Evolutionary conservation across 1,140 invertebrate species (phyloP).

Genomic region (Caenorhabditis inopinata): DNA sequence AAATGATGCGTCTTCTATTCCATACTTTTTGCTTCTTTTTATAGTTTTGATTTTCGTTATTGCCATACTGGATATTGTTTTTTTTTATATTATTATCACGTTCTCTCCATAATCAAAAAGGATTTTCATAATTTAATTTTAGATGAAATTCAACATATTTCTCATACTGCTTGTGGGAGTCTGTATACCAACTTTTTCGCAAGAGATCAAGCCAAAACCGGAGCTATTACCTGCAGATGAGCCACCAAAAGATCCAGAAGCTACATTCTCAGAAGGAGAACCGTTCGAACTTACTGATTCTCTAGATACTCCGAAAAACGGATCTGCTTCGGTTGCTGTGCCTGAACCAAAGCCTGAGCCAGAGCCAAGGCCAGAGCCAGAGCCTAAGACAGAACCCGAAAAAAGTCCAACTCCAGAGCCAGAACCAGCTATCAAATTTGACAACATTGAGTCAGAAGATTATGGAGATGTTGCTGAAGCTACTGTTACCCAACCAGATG

Average conservation of each 20-base stretch:
- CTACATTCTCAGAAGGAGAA: slow-evolving; percentile 13
- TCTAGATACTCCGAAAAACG: not conserved
- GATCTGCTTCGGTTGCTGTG: not conserved
- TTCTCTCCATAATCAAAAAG: not conserved
- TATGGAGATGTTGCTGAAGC: slow-evolving; percentile 43
- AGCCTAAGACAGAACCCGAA: slow-evolving; percentile 43
- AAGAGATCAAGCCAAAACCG: slow-evolving; percentile 11
- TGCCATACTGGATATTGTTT: no score
- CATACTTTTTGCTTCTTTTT: not conserved
- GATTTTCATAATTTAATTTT: not conserved
- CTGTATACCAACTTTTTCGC: not conserved
- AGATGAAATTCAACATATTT: slow-evolving; percentile 27
- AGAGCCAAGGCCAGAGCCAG: slow-evolving; percentile 32
- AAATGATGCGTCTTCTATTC: not conserved
- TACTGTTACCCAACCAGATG: slow-evolving; percentile 17
- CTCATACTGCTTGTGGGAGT: slow-evolving; percentile 23
- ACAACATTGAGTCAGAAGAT: slow-evolving; percentile 40
- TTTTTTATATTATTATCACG: no score
- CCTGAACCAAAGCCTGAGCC: slow-evolving; percentile 37
- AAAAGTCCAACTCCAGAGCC: slow-evolving; percentile 36
- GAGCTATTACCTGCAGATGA: not conserved
- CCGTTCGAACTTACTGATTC: slow-evolving; percentile 12
- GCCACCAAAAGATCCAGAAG: slow-evolving; percentile 25
- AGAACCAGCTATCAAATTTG: slow-evolving; percentile 50
- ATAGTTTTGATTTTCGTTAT: not conserved